These are phyloP conservation scores for Gnathonemus echidnorhynchus DNA, from an alignment of 2,113 vertebrate species.

Conservation along the genomic window DNA sequence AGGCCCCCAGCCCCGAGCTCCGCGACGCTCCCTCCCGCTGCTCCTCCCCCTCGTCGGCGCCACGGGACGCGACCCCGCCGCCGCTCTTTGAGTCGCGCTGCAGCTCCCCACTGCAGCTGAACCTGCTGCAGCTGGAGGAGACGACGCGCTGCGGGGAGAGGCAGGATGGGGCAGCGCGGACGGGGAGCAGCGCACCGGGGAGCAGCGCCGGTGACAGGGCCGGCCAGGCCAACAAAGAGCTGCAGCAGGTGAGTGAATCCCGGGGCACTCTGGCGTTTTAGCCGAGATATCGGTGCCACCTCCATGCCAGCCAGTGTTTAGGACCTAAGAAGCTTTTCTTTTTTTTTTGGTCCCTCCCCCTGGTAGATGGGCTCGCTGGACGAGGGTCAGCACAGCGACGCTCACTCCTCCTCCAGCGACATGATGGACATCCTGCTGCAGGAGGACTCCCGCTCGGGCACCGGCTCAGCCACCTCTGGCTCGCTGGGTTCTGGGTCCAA, in stretches of 20 bases:
- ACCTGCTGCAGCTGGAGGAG: conserved; percentile 85
- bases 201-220: conserved; percentile 46
- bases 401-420: conserved; percentile 75
- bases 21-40: conserved; percentile 57
- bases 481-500: conserved; percentile 79
- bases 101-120: conserved; percentile 85
- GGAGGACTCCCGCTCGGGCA: conserved; percentile 73
- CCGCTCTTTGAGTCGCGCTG: conserved; percentile 82
- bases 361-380: conserved; percentile 44
- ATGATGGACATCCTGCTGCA: conserved; percentile 78
- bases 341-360: background rate
- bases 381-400: conserved; percentile 64
- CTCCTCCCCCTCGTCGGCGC: conserved; percentile 61
- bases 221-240: conserved; percentile 46
- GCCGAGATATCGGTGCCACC: background rate
- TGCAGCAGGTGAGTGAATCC: conserved; percentile 52
- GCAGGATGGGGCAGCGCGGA: conserved; percentile 40
- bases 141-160: conserved; percentile 55
- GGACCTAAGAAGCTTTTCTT: background rate
- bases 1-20: conserved; percentile 34
- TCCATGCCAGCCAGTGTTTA: background rate
- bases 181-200: conserved; percentile 32
- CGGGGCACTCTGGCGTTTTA: background rate
- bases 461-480: conserved; percentile 50
- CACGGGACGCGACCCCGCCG: conserved; percentile 56